Percentiles rank a stretch among this genome's conserved stretches.
Conservation (phyloP, 92 coral and sea anemone species). For the Diadumene lineata region DNA sequence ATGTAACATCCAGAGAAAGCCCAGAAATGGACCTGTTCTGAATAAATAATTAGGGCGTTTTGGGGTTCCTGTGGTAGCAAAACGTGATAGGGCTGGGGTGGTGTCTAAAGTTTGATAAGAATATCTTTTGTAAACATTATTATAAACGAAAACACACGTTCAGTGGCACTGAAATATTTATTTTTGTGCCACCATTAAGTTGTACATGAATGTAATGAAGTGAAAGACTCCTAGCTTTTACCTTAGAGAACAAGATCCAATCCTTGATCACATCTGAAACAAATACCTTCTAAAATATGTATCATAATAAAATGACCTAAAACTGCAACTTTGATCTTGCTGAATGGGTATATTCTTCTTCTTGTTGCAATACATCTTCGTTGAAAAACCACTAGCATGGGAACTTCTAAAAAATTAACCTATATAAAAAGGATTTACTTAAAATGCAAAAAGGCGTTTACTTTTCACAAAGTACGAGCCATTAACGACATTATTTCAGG, state of each 20-base stretch:
- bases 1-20: not conserved
- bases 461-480: not conserved
- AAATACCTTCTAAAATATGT: constrained; percentile 9
- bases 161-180: constrained; percentile 48
- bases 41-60: not conserved
- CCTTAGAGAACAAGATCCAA: constrained; percentile 41
- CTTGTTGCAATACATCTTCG: not conserved
- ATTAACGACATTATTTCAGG: no score
- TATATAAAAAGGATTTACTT: no score
- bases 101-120: no score
- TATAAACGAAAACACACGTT: constrained; percentile 8
- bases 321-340: not conserved
- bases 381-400: not conserved
- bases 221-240: constrained; percentile 21
- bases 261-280: constrained; percentile 38
- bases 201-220: not conserved
- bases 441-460: not conserved
- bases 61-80: not conserved
- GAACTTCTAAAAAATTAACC: no score
- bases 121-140: not conserved
- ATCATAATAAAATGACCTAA: not conserved
- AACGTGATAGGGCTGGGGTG: not conserved
- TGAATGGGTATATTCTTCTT: not conserved
- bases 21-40: not conserved
- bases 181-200: constrained; percentile 41